Base-by-base conservation (phyloP, 2,888 invertebrate genomes). In the Thymelicus sylvestris region DNA sequence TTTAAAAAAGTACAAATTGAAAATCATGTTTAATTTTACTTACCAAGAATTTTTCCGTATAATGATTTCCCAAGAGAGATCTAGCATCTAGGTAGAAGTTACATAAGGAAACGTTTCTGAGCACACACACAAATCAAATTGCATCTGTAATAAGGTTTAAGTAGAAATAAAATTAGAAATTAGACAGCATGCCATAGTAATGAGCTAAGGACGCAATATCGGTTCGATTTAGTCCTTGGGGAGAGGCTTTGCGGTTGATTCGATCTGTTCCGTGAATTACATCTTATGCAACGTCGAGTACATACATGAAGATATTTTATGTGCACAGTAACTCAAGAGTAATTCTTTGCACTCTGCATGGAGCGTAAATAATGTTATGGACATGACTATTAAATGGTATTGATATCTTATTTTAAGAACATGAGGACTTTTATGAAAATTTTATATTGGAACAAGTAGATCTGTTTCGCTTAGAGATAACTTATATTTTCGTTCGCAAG, bases 131-230 rank as follows among this genome's bases (percentile, higher is more conserved):
- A 57, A 63, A 63, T 63, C 41, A 39, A 15, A 57, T 69, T 69
- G 57, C 59, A 65, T 64, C 47, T 50, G 69, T 24, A 59, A n/a
- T 41, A 15, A 24, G 0, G 8, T 44, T 44, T 15, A 59, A 64
- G 31, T 61, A 62, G 62, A 44, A 44, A 39, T 65, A 65, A 65
- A 70, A 70, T 70, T 70, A 65, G 59, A 65, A 70, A 70, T 59
- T 61, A 31, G 39, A 59, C 7, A 41, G 41, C 13, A 24, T 65
- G n/a, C 65, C 39, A 44, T 63, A 55, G 41, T 41, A 68, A 68
- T 57, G 62, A 44, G n/a, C 4, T 7, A 44, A 13, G 39, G 59
- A 59, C 50, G 41, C 50, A 64, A 60, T 55, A 24, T 64, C 50
- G 19, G 19, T 38, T 57, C 15, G 24, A 60, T 55, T 24, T 41